Evolutionary conservation across 1,140 invertebrate genomes (phyloP).

Genomic region (Trachymyrmex septentrionalis): DNA sequence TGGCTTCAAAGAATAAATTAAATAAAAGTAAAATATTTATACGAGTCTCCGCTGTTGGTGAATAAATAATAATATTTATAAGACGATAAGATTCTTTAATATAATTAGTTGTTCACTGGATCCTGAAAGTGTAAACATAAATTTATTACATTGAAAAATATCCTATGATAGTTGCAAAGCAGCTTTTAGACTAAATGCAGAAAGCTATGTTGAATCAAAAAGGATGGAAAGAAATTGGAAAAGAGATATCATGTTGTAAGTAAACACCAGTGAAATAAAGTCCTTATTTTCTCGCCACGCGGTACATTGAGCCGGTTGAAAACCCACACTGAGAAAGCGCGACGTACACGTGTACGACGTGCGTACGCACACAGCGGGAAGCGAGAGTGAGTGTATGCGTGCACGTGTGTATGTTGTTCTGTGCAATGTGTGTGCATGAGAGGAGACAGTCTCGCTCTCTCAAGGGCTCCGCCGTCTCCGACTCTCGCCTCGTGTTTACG

Average conservation of each 20-base stretch:
- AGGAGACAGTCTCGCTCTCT: slow-evolving; percentile 41
- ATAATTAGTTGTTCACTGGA: too few relatives aligned
- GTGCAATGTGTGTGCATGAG: not conserved
- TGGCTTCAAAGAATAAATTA: too few relatives aligned
- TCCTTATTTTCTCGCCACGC: not conserved
- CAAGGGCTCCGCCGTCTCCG: slow-evolving; percentile 38
- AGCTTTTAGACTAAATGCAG: too few relatives aligned
- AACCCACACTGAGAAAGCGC: not conserved
- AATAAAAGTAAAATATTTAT: too few relatives aligned
- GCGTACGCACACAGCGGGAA: not conserved
- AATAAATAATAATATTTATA: too few relatives aligned
- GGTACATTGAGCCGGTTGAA: not conserved
- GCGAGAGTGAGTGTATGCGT: not conserved
- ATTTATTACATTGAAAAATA: too few relatives aligned
- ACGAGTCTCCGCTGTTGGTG: too few relatives aligned
- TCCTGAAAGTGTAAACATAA: too few relatives aligned
- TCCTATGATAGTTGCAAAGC: too few relatives aligned
- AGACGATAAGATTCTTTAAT: too few relatives aligned
- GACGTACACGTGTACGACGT: not conserved
- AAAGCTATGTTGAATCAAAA: not conserved
- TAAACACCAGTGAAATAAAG: not conserved
- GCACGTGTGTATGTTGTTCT: not conserved
- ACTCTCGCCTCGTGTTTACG: slow-evolving; percentile 36
- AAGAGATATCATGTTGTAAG: not conserved
- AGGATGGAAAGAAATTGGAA: not conserved